Evolutionary conservation across 2,797 vertebrate genomes (phyloP).

Genomic region (Centropyge bicolor): DNA sequence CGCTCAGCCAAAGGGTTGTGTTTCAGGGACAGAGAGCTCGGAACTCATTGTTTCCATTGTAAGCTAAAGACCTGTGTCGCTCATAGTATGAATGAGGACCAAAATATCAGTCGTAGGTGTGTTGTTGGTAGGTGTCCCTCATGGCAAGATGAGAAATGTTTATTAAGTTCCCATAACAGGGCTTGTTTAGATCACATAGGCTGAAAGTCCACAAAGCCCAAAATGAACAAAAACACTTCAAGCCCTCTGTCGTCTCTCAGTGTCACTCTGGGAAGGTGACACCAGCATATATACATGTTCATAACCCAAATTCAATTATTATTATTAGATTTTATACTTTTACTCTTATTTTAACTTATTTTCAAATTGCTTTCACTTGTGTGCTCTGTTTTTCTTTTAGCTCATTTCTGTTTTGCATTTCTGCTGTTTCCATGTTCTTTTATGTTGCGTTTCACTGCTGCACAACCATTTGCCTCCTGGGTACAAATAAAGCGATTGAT

Average conservation of each 20-base stretch:
- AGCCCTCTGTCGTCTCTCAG: background rate
- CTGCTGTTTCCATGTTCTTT: background rate
- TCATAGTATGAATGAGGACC: constrained; percentile 10
- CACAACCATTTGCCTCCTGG: background rate
- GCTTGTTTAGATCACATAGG: background rate
- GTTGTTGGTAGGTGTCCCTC: background rate
- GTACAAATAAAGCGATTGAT: background rate
- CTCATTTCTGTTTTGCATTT: background rate
- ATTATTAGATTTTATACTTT: background rate
- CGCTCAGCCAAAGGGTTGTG: constrained; percentile 43
- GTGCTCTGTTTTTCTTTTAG: background rate
- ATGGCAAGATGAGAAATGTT: constrained; percentile 23
- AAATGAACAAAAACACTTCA: background rate
- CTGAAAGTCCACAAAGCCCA: constrained; percentile 15
- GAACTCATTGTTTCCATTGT: constrained; percentile 47
- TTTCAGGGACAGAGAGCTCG: constrained; percentile 41
- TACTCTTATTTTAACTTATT: background rate
- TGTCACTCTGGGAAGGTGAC: background rate
- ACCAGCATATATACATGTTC: background rate
- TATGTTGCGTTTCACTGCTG: background rate
- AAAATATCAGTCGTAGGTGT: background rate
- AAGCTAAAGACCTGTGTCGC: constrained; percentile 4
- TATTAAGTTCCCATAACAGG: background rate
- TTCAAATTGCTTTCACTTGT: background rate
- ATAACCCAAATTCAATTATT: background rate